phyloP scores from a whole-genome alignment of 2,888 invertebrate species.

The Ischnura elegans region DNA sequence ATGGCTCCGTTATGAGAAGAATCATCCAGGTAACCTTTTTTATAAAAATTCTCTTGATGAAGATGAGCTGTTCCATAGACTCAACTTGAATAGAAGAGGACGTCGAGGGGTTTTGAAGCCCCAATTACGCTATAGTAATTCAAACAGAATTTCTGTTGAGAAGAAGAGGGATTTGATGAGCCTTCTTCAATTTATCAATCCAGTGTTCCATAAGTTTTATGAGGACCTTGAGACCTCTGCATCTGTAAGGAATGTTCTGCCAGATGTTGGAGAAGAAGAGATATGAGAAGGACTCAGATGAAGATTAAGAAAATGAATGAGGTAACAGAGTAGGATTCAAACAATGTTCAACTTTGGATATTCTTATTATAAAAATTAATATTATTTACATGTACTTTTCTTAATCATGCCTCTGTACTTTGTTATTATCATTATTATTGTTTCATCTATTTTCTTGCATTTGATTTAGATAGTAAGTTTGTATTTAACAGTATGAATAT shows the following conservation, averaged over 20 bases:
- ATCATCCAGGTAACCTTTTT: neutral
- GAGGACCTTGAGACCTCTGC: neutral
- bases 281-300: too few species aligned
- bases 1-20: neutral
- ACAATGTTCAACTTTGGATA: neutral
- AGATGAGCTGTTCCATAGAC: neutral
- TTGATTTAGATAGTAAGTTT: too few species aligned
- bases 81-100: neutral
- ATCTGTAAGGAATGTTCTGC: neutral
- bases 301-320: too few species aligned
- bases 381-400: neutral
- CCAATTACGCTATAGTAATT: neutral
- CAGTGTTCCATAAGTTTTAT: conserved; percentile 24
- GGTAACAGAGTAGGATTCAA: neutral
- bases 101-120: neutral
- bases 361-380: neutral
- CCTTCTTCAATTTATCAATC: neutral
- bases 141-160: neutral
- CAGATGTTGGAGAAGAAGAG: too few species aligned
- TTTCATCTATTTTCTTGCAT: too few species aligned
- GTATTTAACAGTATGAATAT: too few species aligned
- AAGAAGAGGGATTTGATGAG: conserved; percentile 14
- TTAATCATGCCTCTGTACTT: too few species aligned
- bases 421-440: too few species aligned
- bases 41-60: conserved; percentile 35